Conservation (phyloP, 1,140 invertebrate species). For the Listronotus bonariensis region DNA sequence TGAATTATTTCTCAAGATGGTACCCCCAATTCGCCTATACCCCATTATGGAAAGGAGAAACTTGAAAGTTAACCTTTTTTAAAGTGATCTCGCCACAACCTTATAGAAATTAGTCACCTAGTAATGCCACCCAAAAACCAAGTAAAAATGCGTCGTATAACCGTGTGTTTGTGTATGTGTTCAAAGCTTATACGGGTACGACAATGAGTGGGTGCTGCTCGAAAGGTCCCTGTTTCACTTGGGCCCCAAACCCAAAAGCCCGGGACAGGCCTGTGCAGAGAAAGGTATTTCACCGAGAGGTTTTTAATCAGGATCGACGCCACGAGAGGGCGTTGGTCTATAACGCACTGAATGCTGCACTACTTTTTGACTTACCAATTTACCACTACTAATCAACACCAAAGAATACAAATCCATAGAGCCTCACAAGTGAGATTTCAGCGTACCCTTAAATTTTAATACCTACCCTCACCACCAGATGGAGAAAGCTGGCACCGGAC, state of each 20-base stretch:
- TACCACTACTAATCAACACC: slow-evolving; percentile 26
- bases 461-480: no score
- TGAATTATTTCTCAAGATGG: no score
- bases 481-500: no score
- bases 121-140: background rate
- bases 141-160: background rate
- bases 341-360: slow-evolving; percentile 52
- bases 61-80: no score
- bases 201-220: slow-evolving; percentile 49
- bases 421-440: no score
- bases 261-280: slow-evolving; percentile 55
- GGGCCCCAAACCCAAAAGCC: slow-evolving; percentile 48
- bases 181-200: slow-evolving; percentile 48
- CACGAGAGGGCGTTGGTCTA: slow-evolving; percentile 3
- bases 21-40: no score
- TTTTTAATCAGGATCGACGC: slow-evolving; percentile 20
- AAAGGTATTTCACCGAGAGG: slow-evolving; percentile 52
- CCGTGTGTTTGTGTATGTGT: slow-evolving; percentile 45
- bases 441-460: no score
- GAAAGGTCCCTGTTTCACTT: slow-evolving; percentile 49
- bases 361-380: slow-evolving; percentile 14
- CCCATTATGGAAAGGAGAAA: no score
- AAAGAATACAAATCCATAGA: no score
- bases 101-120: slow-evolving; percentile 4
- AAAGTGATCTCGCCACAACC: background rate